Base-by-base conservation (phyloP, 1,140 invertebrate genomes). In the Drosophila albomicans region DNA sequence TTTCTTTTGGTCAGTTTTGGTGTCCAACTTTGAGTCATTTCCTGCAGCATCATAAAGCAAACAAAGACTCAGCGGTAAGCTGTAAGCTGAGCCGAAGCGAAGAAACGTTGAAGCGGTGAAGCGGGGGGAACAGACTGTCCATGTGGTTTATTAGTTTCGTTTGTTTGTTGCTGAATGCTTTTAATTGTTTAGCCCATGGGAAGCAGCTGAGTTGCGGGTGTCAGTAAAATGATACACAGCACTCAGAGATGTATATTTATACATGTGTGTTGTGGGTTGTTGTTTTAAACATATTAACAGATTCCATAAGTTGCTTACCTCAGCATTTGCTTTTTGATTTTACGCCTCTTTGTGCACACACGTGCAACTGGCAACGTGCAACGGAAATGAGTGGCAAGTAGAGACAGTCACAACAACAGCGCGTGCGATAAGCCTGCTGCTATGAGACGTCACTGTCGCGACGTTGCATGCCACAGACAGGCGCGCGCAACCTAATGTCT, bases 141-240 rank as follows among this genome's bases (percentile, higher is more conserved):
- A 51, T 70, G 66, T 75, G 72, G 58, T 70, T 75, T 75, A 78
- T 78, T 78, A 78, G 76, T 75, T 78, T 69, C 63, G 66, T 78
- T 79, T 79, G 79, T 80, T 68, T 59, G 63, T 63, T 62, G 43
- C 72, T 88, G 84, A 87, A 88, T 87, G 77, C 66, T 56, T 78
- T 87, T 89, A 84, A 87, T 87, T 87, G 84, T 89, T 58, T 43
- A 1, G 30, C 11, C 46, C 32, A 49, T 16, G 45, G 54, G 20
- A 43, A 48, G 1, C 35, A n/a, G 11, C 4, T 62, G 57, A 16
- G 59, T 5, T 8, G 69, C 52, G 54, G 52, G 45, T 65, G 32
- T 52, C 15, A 65, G 41, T 64, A 59, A 65, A 41, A 2, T 58
- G 68, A 64, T 56, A 58, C 52, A 28, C 56, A 59, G 41, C 52